Base-by-base conservation (phyloP, 2,113 vertebrate species). In the Pungitius pungitius region DNA sequence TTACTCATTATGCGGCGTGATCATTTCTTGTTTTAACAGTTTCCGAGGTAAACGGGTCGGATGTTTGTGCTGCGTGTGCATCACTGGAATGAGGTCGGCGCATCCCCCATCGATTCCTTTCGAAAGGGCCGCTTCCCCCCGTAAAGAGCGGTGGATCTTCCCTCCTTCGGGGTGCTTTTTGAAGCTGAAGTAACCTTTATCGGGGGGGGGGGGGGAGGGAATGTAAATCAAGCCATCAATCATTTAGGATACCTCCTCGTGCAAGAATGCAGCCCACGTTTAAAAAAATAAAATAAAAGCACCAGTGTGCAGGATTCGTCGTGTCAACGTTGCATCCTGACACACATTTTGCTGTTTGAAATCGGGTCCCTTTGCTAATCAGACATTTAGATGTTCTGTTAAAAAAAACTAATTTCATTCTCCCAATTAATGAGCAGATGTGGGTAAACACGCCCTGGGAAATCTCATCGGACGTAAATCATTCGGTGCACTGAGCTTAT, bases 11-110 rank as follows among this genome's bases (percentile, higher is more conserved):
- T 77, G 68, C 62, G 67, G 45, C 73, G 47, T 83, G 80, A 90
- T 90, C 67, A 62, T 88, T 89, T 74, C 66, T 27, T 5, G 13
- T 73, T 88, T 86, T 77, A 80, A 60, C 24, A 45, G 85, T 84
- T 85, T 90, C 88, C 81, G 51, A 18, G 87, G 70, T 86, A 87
- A 91, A 90, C 67, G 75, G n/a, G n/a, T n/a, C n/a, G n/a, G n/a
- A n/a, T n/a, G n/a, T 87, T 83, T 89, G 72, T 86, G 79, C 88
- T 85, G 85, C 27, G 59, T 87, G 66, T 75, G 88, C 86, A 88
- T 86, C 62, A 67, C 73, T 77, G 71, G 82, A 91, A 91, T 61
- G 79, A 87, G 88, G 89, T 83, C 81, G 7, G 80, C 47, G 3
- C 56, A 5, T 70, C 80, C 73, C n/a, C 77, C 73, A 87, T 88